These are phyloP conservation scores for Sphinx pinastri DNA, from an alignment of 2,888 invertebrate species.

Conservation along the genomic window DNA sequence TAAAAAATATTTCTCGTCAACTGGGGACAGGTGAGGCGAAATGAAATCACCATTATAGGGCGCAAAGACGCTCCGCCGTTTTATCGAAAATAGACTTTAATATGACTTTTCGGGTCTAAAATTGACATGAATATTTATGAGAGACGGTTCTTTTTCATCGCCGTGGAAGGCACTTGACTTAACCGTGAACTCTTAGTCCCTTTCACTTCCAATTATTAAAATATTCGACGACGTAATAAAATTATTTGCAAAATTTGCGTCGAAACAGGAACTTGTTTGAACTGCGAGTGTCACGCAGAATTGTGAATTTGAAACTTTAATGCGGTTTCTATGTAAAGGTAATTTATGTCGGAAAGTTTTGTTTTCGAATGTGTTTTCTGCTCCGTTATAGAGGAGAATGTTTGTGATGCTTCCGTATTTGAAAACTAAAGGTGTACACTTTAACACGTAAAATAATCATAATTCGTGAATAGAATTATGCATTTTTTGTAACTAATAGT, in stretches of 20 bases:
- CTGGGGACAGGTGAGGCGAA: slow-evolving; percentile 49
- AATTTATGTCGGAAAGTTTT: not conserved
- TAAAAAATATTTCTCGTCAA: slow-evolving; percentile 26
- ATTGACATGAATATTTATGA: slow-evolving; percentile 82
- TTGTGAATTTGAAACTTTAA: slow-evolving; percentile 23
- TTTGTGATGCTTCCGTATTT: no score
- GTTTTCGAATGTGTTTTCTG: not conserved
- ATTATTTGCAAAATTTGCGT: slow-evolving; percentile 34
- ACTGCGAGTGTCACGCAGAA: not conserved
- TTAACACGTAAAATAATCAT: no score
- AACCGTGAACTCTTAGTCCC: slow-evolving; percentile 33
- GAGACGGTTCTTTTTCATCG: slow-evolving; percentile 65
- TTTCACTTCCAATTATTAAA: slow-evolving; percentile 40
- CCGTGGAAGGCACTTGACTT: slow-evolving; percentile 55
- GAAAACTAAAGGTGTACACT: no score
- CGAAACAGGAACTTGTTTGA: slow-evolving; percentile 16
- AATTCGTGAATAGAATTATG: no score
- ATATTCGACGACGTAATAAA: slow-evolving; percentile 38
- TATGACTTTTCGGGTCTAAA: slow-evolving; percentile 74
- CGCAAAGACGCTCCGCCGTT: slow-evolving; percentile 43
- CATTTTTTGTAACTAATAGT: no score
- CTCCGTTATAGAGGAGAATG: not conserved
- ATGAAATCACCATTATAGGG: slow-evolving; percentile 58
- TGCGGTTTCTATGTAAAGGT: slow-evolving; percentile 17
- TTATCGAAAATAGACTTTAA: slow-evolving; percentile 80